phyloP scores from a whole-genome alignment of 1,140 invertebrate species.

The Drosophila lacteicornis region DNA sequence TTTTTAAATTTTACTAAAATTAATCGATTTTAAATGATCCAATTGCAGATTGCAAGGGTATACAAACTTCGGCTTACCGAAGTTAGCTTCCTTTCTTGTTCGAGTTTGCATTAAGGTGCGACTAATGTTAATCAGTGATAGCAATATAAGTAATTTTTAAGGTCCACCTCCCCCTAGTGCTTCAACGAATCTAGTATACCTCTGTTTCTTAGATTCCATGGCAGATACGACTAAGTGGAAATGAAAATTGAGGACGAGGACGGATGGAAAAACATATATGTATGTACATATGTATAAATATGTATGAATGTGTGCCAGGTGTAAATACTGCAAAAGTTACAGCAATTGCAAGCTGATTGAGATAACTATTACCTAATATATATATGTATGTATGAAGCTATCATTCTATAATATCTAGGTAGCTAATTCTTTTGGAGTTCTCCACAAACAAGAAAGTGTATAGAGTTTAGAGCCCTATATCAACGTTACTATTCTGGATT shows the following conservation, averaged over 20 bases:
- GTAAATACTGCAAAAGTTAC: neutral
- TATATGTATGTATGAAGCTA: too few relatives aligned
- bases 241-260: slow-evolving; percentile 14
- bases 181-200: neutral
- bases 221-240: slow-evolving; percentile 26
- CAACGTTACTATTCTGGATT: too few relatives aligned
- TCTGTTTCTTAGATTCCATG: neutral
- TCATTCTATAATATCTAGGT: neutral
- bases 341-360: neutral
- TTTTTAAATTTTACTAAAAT: too few relatives aligned
- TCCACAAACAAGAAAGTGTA: too few relatives aligned
- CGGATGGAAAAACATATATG: neutral
- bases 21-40: too few relatives aligned
- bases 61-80: too few relatives aligned
- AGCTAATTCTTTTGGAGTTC: neutral
- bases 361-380: neutral
- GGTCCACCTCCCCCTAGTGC: neutral
- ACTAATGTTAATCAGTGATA: neutral
- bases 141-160: neutral
- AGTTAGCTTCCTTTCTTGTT: too few relatives aligned
- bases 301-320: neutral
- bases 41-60: too few relatives aligned
- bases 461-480: too few relatives aligned
- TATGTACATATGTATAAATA: too few relatives aligned
- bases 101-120: neutral